These are phyloP conservation scores for Strongylocentrotus purpuratus DNA, from an alignment of 35 echinoderm and acorn worm species.

Conservation along the genomic window DNA sequence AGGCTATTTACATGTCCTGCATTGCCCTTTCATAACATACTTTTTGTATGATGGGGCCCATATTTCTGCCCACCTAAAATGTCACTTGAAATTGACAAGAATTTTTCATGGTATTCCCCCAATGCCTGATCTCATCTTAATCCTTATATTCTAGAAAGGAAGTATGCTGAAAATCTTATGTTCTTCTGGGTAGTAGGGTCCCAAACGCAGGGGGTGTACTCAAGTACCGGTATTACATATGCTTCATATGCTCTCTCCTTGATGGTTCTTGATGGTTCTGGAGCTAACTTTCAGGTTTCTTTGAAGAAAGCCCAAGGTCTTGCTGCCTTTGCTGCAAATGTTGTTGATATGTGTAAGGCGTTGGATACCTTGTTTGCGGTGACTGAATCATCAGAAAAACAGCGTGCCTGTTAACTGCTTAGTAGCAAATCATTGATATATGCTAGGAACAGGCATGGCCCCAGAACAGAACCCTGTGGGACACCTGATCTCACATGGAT, in stretches of 20 bases:
- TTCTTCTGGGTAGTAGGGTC: background rate
- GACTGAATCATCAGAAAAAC: background rate
- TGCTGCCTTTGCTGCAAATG: background rate
- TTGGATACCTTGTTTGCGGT: background rate
- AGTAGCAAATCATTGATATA: background rate
- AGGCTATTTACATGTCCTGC: too few species aligned
- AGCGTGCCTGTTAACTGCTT: background rate
- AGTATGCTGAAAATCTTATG: too few species aligned
- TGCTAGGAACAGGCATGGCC: background rate
- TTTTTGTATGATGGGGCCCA: too few species aligned
- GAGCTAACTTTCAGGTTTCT: background rate
- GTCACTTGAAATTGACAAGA: too few species aligned
- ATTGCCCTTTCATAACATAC: too few species aligned
- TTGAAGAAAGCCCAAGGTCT: background rate
- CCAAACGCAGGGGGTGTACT: conserved; percentile 1
- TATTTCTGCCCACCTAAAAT: too few species aligned
- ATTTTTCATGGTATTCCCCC: too few species aligned
- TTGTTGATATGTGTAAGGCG: background rate
- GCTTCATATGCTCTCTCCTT: conserved; percentile 18
- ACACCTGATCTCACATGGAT: conserved; percentile 13
- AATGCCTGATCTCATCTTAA: too few species aligned
- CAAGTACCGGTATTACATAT: background rate
- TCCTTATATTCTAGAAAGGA: too few species aligned
- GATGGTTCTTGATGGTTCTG: too few species aligned
- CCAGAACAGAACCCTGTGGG: background rate